Conservation (phyloP, 2,113 vertebrate genomes). For the Acanthisitta chloris region DNA sequence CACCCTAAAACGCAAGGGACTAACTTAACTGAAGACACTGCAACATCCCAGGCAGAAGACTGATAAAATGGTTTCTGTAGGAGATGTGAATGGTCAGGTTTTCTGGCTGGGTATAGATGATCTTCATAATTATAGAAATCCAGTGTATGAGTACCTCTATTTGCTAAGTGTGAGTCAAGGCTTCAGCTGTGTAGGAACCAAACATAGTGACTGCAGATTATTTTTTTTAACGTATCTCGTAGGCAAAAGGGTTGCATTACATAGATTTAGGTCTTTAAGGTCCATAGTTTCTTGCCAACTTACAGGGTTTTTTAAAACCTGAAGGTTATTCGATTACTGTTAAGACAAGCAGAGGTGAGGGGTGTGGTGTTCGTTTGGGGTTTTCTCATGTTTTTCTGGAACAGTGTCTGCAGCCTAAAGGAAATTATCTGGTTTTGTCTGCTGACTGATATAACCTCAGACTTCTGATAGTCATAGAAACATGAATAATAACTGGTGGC, state of each 20-base stretch:
- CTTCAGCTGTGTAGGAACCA: not conserved
- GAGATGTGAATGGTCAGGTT: not conserved
- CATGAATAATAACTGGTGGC: not conserved
- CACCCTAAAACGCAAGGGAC: not conserved
- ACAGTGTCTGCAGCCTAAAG: not conserved
- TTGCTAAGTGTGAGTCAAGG: not conserved
- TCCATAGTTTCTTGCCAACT: not conserved
- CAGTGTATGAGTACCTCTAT: not conserved
- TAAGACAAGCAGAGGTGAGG: rapidly evolving
- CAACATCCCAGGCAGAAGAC: not conserved
- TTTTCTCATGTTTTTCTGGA: not conserved
- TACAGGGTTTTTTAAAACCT: not conserved
- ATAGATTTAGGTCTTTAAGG: not conserved
- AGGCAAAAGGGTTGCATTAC: not conserved
- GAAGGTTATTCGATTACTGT: not conserved
- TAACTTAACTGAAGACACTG: not conserved
- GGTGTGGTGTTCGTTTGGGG: not conserved
- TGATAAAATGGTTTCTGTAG: not conserved
- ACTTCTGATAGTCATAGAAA: not conserved
- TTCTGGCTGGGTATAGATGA: not conserved
- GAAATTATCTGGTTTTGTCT: not conserved
- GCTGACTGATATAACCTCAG: not conserved
- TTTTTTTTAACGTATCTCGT: not conserved
- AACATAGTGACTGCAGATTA: not conserved
- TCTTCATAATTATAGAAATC: not conserved